phyloP scores from a whole-genome alignment of 1,140 invertebrate genomes.

The Pseudomyrmex concolor region DNA sequence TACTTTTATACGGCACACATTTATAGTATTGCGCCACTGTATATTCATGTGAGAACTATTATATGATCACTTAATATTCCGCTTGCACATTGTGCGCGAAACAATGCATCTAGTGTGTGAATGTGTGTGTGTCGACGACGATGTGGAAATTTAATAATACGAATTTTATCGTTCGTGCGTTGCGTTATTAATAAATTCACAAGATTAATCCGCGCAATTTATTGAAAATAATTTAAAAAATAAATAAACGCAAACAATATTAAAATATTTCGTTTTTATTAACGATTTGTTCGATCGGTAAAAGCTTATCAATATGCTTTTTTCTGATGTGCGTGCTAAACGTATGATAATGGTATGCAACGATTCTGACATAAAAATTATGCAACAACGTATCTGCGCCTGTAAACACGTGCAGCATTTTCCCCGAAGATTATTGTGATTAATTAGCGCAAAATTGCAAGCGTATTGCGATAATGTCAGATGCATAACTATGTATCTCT shows the following conservation, averaged over 20 bases:
- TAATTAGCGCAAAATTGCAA: not conserved
- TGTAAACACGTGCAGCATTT: not conserved
- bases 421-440: not conserved
- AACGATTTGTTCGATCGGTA: not conserved
- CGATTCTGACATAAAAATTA: not conserved
- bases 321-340: not conserved
- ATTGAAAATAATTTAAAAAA: too few relatives aligned
- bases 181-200: too few relatives aligned
- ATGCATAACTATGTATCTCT: too few relatives aligned
- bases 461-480: too few relatives aligned
- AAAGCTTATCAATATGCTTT: not conserved
- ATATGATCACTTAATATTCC: conserved; percentile 14
- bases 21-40: not conserved
- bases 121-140: too few relatives aligned
- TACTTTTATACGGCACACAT: not conserved
- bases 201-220: too few relatives aligned
- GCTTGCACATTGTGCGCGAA: not conserved
- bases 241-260: not conserved
- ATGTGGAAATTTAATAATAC: conserved; percentile 13
- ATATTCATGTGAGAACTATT: conserved; percentile 3
- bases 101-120: not conserved
- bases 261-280: not conserved
- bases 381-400: not conserved
- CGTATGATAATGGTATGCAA: not conserved
- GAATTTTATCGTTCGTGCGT: not conserved